phyloP scores from a whole-genome alignment of 1,140 invertebrate genomes.

The Aphelinus atriplicis region DNA sequence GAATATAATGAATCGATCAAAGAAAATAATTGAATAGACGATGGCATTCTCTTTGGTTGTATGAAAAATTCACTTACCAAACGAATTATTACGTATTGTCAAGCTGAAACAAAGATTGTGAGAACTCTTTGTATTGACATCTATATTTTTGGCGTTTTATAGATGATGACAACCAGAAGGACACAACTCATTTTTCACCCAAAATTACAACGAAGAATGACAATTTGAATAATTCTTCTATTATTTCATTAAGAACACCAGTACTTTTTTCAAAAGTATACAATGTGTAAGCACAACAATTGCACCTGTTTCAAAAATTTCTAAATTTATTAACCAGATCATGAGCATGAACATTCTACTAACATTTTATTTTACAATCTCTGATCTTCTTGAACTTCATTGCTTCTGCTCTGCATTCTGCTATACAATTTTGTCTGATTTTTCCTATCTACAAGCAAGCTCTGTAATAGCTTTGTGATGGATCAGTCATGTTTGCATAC shows the following conservation, averaged over 20 bases:
- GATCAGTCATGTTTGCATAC: not conserved
- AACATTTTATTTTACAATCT: no score
- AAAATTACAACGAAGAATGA: slow-evolving; percentile 20
- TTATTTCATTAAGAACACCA: slow-evolving; percentile 41
- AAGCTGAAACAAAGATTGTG: not conserved
- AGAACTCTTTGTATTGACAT: slow-evolving; percentile 1
- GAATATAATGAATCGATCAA: no score
- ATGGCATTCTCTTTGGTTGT: no score
- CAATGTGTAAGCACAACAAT: not conserved
- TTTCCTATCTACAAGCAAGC: no score
- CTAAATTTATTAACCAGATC: no score
- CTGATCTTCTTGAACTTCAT: no score
- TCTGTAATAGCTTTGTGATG: not conserved
- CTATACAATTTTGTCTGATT: no score
- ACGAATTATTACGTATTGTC: no score
- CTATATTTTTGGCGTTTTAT: slow-evolving; percentile 20
- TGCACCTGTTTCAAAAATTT: not conserved
- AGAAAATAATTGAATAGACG: no score
- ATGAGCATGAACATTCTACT: no score
- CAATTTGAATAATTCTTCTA: slow-evolving; percentile 9
- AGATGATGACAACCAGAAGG: slow-evolving; percentile 44
- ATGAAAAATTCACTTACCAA: no score
- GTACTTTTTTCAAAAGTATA: slow-evolving; percentile 24
- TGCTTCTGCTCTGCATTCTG: no score
- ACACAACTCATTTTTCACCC: slow-evolving; percentile 15